Evolutionary conservation across 2,888 invertebrate genomes (phyloP).

Genomic region (Galeruca laticollis): DNA sequence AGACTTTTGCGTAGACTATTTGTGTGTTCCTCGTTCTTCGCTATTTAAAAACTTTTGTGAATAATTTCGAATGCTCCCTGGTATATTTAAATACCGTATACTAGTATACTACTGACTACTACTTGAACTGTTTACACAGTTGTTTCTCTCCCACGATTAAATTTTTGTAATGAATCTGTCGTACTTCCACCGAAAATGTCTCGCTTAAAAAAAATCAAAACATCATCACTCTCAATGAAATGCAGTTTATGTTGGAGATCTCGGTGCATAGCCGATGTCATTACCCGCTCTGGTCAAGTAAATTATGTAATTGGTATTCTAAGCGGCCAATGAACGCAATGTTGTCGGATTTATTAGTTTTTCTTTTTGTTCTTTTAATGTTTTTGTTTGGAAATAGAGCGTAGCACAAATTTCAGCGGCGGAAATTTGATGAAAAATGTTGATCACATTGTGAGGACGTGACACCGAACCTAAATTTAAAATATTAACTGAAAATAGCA

Average conservation of each 20-base stretch:
- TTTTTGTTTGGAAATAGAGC: not conserved
- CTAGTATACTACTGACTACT: not conserved
- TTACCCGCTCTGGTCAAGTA: slow-evolving; percentile 65
- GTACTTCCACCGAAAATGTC: slow-evolving; percentile 10
- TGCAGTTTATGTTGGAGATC: slow-evolving; percentile 6
- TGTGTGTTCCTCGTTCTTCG: too few relatives aligned
- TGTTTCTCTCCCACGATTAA: not conserved
- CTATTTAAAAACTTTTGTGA: not conserved
- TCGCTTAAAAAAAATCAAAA: slow-evolving; percentile 46
- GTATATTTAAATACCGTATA: not conserved
- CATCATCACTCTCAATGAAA: slow-evolving; percentile 29
- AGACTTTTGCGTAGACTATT: not conserved
- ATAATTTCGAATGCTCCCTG: not conserved
- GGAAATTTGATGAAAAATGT: too few relatives aligned
- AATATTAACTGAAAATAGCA: too few relatives aligned
- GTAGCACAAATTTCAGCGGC: too few relatives aligned
- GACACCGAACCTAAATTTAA: too few relatives aligned
- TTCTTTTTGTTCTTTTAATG: slow-evolving; percentile 10
- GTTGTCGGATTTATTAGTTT: slow-evolving; percentile 27
- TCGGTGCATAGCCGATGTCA: slow-evolving; percentile 59
- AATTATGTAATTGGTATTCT: slow-evolving; percentile 63
- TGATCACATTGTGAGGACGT: too few relatives aligned
- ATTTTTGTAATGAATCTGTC: slow-evolving; percentile 11
- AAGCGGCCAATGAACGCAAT: slow-evolving; percentile 66
- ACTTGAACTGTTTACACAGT: slow-evolving; percentile 2